Conservation (phyloP, 2,888 invertebrate genomes). For the Pachymerium ferrugineum region DNA sequence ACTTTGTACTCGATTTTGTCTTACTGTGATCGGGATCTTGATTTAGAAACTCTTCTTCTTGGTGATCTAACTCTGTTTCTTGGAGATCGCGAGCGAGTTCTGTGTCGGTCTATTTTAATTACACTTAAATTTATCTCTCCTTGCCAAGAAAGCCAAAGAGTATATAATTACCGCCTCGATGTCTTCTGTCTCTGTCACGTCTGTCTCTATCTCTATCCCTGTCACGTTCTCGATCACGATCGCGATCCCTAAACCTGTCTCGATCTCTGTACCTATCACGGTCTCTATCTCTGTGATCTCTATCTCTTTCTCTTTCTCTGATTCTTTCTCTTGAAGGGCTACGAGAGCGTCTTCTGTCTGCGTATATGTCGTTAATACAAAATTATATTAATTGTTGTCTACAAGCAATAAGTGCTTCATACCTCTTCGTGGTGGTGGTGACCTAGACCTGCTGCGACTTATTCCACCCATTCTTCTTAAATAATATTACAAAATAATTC, state of each 20-base stretch:
- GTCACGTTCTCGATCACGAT: background rate
- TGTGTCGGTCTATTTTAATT: background rate
- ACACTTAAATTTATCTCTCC: background rate
- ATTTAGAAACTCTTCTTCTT: background rate
- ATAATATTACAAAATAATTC: no score
- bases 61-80: background rate
- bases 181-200: background rate
- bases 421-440: conserved; percentile 12
- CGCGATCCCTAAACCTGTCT: background rate
- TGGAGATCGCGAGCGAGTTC: background rate
- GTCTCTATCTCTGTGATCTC: background rate
- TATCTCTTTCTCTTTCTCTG: conserved; percentile 12
- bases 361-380: background rate
- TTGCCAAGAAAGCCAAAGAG: background rate
- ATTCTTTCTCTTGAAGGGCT: conserved; percentile 20
- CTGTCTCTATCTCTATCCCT: background rate
- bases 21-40: background rate
- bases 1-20: no score
- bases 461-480: conserved; percentile 15
- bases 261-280: background rate
- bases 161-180: background rate
- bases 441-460: conserved; percentile 6
- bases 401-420: no score
- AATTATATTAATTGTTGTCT: no score
- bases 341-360: conserved; percentile 27